Evolutionary conservation across 2,888 invertebrate species (phyloP).

Genomic region (Syrista parreyssii): DNA sequence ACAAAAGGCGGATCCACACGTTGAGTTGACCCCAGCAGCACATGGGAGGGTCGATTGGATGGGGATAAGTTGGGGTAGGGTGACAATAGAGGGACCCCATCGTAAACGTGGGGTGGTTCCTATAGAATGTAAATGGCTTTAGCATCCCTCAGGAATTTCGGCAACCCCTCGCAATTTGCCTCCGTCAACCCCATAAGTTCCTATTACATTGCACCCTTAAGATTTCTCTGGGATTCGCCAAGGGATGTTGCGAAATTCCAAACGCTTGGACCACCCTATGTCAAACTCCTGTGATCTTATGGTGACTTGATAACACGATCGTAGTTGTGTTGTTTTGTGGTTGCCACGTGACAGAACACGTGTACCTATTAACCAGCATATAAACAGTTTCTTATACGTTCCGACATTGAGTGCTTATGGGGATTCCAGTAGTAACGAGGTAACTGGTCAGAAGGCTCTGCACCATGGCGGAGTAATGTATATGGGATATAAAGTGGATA

Average conservation of each 20-base stretch:
- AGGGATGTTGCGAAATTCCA: conserved; percentile 36
- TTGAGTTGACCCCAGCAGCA: not conserved
- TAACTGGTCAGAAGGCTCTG: not conserved
- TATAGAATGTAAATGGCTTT: not conserved
- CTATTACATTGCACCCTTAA: conserved; percentile 54
- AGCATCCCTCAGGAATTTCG: conserved; percentile 25
- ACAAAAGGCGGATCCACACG: not conserved
- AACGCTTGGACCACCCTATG: conserved; percentile 10
- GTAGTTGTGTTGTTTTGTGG: conserved; percentile 57
- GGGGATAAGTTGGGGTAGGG: not conserved
- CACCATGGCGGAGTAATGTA: not conserved
- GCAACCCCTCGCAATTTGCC: conserved; percentile 31
- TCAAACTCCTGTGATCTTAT: conserved; percentile 47
- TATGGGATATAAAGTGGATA: not conserved
- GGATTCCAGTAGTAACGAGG: not conserved
- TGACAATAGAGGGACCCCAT: not conserved
- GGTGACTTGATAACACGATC: conserved; percentile 47
- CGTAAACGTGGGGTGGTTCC: not conserved
- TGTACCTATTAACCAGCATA: not conserved
- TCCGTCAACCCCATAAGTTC: conserved; percentile 35
- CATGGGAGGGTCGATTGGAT: not conserved
- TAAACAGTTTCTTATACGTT: not conserved
- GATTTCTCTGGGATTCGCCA: conserved; percentile 41
- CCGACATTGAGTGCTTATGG: not conserved
- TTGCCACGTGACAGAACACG: conserved; percentile 26